phyloP scores from a whole-genome alignment of 2,888 invertebrate genomes.

The Tridacna crocea region DNA sequence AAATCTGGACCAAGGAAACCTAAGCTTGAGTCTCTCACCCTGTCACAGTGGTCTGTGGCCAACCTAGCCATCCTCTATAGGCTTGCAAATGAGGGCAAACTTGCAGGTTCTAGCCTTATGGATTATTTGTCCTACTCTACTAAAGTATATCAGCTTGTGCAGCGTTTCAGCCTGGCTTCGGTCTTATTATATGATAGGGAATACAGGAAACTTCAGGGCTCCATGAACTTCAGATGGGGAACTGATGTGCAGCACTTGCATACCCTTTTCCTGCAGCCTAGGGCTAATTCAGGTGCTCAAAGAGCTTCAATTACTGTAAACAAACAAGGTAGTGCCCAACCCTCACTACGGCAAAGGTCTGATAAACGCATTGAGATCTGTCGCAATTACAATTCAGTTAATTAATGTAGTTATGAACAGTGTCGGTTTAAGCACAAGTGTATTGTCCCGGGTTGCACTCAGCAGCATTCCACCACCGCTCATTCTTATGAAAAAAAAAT shows the following conservation, averaged over 20 bases:
- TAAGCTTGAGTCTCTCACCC: too few species aligned
- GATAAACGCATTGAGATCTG: background rate
- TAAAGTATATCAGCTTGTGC: background rate
- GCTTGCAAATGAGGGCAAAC: background rate
- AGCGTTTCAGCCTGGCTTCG: background rate
- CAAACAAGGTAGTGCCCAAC: background rate
- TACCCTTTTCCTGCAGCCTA: background rate
- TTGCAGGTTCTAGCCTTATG: background rate
- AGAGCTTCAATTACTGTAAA: background rate
- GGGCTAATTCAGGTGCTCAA: background rate
- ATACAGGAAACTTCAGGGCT: background rate
- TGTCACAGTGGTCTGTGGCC: too few species aligned
- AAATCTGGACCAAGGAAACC: too few species aligned
- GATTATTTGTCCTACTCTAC: background rate
- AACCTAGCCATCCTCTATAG: too few species aligned
- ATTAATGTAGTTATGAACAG: too few species aligned
- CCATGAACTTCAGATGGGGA: background rate
- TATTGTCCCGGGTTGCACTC: background rate
- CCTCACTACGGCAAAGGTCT: background rate
- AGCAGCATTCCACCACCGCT: background rate
- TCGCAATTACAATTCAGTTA: background rate
- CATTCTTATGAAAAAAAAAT: background rate
- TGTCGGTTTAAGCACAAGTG: background rate
- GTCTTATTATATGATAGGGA: background rate
- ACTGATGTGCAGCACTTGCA: conserved; percentile 7